Evolutionary conservation across 2,888 invertebrate genomes (phyloP).

Genomic region (Cremastobaeus sp.): DNA sequence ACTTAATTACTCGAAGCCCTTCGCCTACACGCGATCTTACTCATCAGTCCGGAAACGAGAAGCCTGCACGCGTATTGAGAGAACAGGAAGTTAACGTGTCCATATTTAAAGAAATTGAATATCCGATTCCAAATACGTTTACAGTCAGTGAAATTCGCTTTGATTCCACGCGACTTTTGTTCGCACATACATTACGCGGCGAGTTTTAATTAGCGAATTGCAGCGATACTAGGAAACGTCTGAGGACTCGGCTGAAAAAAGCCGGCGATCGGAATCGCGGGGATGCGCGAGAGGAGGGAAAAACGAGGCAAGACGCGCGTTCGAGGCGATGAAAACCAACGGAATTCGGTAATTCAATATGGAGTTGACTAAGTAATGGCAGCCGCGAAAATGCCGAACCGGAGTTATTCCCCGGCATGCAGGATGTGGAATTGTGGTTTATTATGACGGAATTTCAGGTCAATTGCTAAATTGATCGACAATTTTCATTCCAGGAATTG

Average conservation of each 20-base stretch:
- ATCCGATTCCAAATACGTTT: slow-evolving; percentile 44
- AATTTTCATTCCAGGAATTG: slow-evolving; percentile 76
- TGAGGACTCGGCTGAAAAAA: no score
- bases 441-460: slow-evolving; percentile 74
- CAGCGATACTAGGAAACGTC: slow-evolving; percentile 7
- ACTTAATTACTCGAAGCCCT: slow-evolving; percentile 74
- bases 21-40: slow-evolving; percentile 75
- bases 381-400: slow-evolving; percentile 65
- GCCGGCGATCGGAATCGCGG: no score
- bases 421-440: slow-evolving; percentile 71
- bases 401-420: slow-evolving; percentile 59
- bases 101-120: slow-evolving; percentile 43
- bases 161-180: slow-evolving; percentile 41
- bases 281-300: no score
- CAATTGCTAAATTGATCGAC: slow-evolving; percentile 76
- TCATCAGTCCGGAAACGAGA: slow-evolving; percentile 73
- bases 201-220: slow-evolving; percentile 22
- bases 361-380: slow-evolving; percentile 55
- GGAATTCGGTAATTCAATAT: slow-evolving; percentile 7
- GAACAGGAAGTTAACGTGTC: slow-evolving; percentile 51
- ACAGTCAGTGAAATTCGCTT: slow-evolving; percentile 40
- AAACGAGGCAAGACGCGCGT: no score
- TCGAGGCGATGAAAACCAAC: no score
- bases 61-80: slow-evolving; percentile 46
- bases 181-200: slow-evolving; percentile 39